Conservation (phyloP, 2,888 invertebrate genomes). For the Sarcophaga caerulescens region DNA sequence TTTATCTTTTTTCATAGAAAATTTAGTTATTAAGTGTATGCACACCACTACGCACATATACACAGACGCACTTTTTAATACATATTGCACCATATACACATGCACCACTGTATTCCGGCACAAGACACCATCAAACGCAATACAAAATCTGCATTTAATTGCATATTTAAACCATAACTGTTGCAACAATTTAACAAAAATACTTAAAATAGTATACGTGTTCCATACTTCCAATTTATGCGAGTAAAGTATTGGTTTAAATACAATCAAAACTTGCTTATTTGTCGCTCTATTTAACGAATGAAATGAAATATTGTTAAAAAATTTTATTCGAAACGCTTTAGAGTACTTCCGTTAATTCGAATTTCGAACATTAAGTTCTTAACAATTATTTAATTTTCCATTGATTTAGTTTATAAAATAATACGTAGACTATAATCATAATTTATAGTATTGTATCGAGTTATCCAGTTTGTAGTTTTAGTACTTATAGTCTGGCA, state of each 20-base stretch:
- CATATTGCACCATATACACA: background rate
- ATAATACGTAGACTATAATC: too few relatives aligned
- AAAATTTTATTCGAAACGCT: too few relatives aligned
- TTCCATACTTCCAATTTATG: background rate
- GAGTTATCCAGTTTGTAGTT: too few relatives aligned
- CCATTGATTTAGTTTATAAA: too few relatives aligned
- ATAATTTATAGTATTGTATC: too few relatives aligned
- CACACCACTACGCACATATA: background rate
- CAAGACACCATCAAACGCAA: background rate
- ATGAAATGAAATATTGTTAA: background rate
- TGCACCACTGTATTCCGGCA: background rate
- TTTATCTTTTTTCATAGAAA: background rate
- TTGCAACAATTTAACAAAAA: background rate
- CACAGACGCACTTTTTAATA: background rate
- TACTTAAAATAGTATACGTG: background rate
- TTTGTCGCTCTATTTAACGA: slow-evolving; percentile 9
- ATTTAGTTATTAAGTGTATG: background rate
- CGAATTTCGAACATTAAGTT: too few relatives aligned
- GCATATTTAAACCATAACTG: background rate
- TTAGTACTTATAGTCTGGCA: too few relatives aligned
- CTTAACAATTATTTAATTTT: too few relatives aligned
- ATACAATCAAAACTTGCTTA: background rate
- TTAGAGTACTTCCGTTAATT: too few relatives aligned
- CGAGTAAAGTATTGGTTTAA: background rate
- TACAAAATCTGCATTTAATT: background rate